Evolutionary conservation across 2,888 invertebrate species (phyloP).

Genomic region (Cerceris rybyensis): DNA sequence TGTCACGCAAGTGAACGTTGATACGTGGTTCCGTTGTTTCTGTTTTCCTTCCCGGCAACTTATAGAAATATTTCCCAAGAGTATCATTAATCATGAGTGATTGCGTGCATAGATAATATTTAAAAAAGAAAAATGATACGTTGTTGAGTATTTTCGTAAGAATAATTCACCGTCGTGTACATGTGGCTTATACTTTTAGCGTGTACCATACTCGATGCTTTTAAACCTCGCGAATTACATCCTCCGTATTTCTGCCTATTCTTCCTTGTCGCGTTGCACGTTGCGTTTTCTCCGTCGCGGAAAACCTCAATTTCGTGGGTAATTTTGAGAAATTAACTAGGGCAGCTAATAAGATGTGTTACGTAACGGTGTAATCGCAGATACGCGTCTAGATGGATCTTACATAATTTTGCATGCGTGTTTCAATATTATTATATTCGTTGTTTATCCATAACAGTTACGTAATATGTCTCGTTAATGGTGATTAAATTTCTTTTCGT

Average conservation of each 20-base stretch:
- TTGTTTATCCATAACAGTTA: slow-evolving; percentile 18
- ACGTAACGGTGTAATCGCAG: slow-evolving; percentile 1
- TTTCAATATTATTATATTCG: slow-evolving; percentile 14
- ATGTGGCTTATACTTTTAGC: too few species aligned
- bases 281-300: background rate
- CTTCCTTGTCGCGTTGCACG: background rate
- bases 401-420: background rate
- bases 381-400: background rate
- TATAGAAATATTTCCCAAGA: too few species aligned
- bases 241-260: background rate
- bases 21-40: too few species aligned
- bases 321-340: slow-evolving; percentile 10
- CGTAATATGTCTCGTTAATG: background rate
- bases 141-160: background rate
- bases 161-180: background rate
- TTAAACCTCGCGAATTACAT: background rate
- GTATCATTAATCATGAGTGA: too few species aligned
- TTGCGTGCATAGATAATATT: too few species aligned
- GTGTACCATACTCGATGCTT: background rate
- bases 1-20: too few species aligned
- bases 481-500: too few species aligned
- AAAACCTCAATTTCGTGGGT: slow-evolving; percentile 21
- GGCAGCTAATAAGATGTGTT: background rate
- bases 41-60: too few species aligned
- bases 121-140: too few species aligned